Evolutionary conservation across 1,140 invertebrate genomes (phyloP), one percentile per base, ranked within the genome.

Genomic region (Helicoverpa zea): DNA sequence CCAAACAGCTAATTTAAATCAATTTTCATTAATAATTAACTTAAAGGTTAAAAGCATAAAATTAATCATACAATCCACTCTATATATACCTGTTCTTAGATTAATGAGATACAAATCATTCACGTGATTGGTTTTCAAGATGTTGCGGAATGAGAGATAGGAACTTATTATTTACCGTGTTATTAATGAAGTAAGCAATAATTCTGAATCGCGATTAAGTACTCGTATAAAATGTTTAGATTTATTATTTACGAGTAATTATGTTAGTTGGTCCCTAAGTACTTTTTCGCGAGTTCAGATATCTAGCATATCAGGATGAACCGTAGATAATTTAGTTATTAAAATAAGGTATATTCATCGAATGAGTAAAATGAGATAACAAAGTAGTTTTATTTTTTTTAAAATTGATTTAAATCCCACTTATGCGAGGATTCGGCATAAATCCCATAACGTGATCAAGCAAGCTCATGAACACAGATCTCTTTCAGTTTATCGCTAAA

Each of bases 31-130:
- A 75, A 74, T 56, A 74, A 49, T 75, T 61, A 18, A 74, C 10
- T 52, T 23, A 61, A 75, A 49, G 73, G 56, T 35, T 61, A 59
- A 61, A 30, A 58, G 18, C 16, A 14, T 49, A 35, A 76, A 49
- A 76, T 76, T 76, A 63, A 30, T 61, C 58, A 76, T 14, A 66
- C 58, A 63, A 51, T 10, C 43, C 63, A 12, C 43, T 58, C n/a
- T n/a, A 58, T 52, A 23, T n/a, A 52, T 63, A 59, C 12, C 56
- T 11, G 35, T 43, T 43, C 35, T 43, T 63, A 76, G 58, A 76
- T 63, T 76, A 76, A 63, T 43, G 7, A 76, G 73, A 49, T 76
- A 63, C 56, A 76, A 63, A 52, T 76, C 58, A 63, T 76, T 63
- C 47, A 63, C 73, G 49, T 23, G 35, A 76, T 16, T 30, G 73